Evolutionary conservation across 2,113 vertebrate species (phyloP).

Genomic region (Sebastes schlegelii): DNA sequence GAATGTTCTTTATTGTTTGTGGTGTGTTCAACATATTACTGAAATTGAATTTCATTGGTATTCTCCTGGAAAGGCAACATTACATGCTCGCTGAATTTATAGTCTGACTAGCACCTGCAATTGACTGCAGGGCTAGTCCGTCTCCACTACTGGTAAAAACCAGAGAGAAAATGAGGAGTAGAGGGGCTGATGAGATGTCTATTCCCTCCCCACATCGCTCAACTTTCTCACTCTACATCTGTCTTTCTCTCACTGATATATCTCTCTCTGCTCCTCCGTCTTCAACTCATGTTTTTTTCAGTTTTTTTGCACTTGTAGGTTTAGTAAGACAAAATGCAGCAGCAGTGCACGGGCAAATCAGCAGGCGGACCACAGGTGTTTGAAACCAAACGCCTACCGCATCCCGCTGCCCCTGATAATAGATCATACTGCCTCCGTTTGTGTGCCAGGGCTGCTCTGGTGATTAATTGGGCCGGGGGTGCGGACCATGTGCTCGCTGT

Average conservation of each 20-base stretch:
- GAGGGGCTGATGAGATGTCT: conserved; percentile 50
- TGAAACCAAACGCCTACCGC: conserved; percentile 37
- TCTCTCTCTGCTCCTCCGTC: background rate
- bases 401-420: conserved; percentile 28
- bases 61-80: conserved; percentile 58
- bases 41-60: conserved; percentile 48
- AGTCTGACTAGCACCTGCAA: conserved; percentile 64
- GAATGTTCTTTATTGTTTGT: conserved; percentile 26
- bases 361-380: conserved; percentile 49
- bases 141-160: conserved; percentile 32
- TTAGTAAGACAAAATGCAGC: conserved; percentile 62
- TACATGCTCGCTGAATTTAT: conserved; percentile 58
- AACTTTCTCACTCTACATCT: conserved; percentile 37
- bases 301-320: conserved; percentile 37
- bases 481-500: conserved; percentile 21
- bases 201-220: conserved; percentile 37
- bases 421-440: conserved; percentile 10
- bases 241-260: conserved; percentile 30
- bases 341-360: conserved; percentile 9
- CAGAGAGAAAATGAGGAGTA: conserved; percentile 33
- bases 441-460: conserved; percentile 22
- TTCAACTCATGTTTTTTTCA: conserved; percentile 20
- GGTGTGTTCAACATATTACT: conserved; percentile 36
- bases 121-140: conserved; percentile 61
- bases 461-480: conserved; percentile 40